A percentile compares a stretch with the other conserved stretches of the same genome.
Evolutionary conservation across 2,888 invertebrate genomes (phyloP).

Genomic region (Lithophane ornitopus): DNA sequence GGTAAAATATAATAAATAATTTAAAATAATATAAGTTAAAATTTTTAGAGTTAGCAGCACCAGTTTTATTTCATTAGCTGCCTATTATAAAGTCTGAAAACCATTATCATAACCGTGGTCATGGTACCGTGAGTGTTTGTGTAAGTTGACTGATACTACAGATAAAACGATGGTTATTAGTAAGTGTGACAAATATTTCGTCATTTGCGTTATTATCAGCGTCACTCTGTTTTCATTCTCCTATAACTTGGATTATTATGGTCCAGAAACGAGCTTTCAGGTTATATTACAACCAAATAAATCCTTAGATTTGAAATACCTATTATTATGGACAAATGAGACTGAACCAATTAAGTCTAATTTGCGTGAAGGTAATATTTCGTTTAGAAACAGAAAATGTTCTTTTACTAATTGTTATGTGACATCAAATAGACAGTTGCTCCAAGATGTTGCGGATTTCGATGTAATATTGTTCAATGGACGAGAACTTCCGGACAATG

Average conservation of each 20-base stretch:
- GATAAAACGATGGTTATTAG: conserved; percentile 20
- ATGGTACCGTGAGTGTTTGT: background rate
- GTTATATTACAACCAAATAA: background rate
- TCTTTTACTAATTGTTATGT: conserved; percentile 77
- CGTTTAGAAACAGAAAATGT: conserved; percentile 76
- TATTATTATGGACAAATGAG: conserved; percentile 76
- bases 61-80: background rate
- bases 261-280: background rate
- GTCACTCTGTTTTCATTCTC: conserved; percentile 31
- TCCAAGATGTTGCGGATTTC: conserved; percentile 71
- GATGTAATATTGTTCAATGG: conserved; percentile 79
- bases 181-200: conserved; percentile 31
- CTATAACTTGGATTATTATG: conserved; percentile 29
- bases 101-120: background rate
- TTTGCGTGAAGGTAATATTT: conserved; percentile 72
- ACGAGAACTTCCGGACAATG: conserved; percentile 66
- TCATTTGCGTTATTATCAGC: conserved; percentile 21
- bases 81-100: background rate
- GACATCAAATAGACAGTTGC: conserved; percentile 70
- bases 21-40: too few species aligned
- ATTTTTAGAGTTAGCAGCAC: background rate
- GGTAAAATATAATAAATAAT: too few species aligned
- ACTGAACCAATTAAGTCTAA: conserved; percentile 67
- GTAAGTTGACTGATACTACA: background rate
- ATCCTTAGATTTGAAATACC: conserved; percentile 69